Conservation (phyloP, 2,113 vertebrate genomes). For the Rhizomys pruinosus region DNA sequence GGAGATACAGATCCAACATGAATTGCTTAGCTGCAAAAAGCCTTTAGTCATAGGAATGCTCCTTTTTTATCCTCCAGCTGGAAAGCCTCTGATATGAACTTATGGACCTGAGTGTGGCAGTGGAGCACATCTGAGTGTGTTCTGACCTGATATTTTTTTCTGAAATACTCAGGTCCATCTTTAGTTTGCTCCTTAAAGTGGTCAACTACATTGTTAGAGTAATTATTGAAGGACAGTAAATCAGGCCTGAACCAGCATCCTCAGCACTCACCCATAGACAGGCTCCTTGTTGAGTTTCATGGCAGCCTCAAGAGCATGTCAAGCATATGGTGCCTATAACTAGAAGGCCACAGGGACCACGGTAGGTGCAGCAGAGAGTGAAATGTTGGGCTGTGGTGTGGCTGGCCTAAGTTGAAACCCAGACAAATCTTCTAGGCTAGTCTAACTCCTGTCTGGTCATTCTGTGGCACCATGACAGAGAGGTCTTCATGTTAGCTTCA, state of each 20-base stretch:
- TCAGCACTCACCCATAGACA: neutral
- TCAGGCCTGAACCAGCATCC: neutral
- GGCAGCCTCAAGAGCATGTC: neutral
- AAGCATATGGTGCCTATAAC: neutral
- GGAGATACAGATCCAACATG: neutral
- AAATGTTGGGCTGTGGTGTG: neutral
- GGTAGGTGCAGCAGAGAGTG: neutral
- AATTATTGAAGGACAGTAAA: neutral
- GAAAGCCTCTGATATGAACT: neutral
- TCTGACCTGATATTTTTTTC: neutral
- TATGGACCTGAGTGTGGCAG: neutral
- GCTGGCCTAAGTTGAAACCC: neutral
- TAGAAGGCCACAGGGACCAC: neutral
- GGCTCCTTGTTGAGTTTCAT: neutral
- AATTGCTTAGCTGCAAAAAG: neutral
- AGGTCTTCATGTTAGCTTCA: rapidly evolving
- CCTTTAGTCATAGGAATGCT: neutral
- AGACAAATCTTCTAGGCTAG: neutral
- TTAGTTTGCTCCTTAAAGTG: neutral
- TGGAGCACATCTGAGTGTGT: too few species aligned
- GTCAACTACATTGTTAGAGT: neutral
- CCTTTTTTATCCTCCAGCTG: neutral
- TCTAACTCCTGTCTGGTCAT: neutral
- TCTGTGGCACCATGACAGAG: neutral
- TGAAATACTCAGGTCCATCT: neutral